These are phyloP conservation scores for Solea solea DNA, from an alignment of 2,113 vertebrate species.

Conservation along the genomic window DNA sequence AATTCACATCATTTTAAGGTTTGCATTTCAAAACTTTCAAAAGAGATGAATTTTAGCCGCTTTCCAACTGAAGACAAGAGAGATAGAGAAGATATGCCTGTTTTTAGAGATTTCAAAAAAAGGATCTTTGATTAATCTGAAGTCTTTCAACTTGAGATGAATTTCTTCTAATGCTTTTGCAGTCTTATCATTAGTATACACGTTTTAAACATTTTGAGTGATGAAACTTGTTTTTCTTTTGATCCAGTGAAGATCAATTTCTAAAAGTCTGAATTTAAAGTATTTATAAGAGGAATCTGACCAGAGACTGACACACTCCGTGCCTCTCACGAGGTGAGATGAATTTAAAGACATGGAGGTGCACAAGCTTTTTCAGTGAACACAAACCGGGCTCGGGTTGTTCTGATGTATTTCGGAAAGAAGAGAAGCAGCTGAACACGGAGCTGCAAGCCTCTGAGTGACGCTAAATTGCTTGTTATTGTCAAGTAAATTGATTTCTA, in stretches of 20 bases:
- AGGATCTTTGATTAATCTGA: background rate
- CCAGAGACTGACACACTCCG: constrained; percentile 17
- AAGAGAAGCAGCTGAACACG: constrained; percentile 22
- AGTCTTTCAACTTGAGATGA: background rate
- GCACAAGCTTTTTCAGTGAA: background rate
- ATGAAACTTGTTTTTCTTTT: constrained; percentile 22
- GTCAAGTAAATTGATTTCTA: constrained; percentile 57
- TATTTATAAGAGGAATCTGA: constrained; percentile 25
- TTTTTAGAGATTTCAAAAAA: constrained; percentile 6
- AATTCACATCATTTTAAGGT: constrained; percentile 14
- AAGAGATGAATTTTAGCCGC: background rate
- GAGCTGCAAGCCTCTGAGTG: constrained; percentile 38
- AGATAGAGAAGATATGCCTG: background rate
- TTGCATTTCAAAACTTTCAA: constrained; percentile 8
- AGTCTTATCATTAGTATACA: constrained; percentile 4
- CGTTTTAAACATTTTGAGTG: constrained; percentile 12
- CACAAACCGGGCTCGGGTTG: constrained; percentile 3
- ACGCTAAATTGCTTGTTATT: constrained; percentile 51
- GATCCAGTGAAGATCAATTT: constrained; percentile 32
- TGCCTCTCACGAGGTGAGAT: constrained; percentile 5
- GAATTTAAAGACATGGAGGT: constrained; percentile 13
- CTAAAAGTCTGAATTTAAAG: constrained; percentile 6
- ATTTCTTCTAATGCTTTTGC: constrained; percentile 1
- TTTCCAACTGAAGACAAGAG: background rate
- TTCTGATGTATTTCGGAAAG: constrained; percentile 25